phyloP scores from a whole-genome alignment of 1,140 invertebrate species.

The Papilio dardanus region DNA sequence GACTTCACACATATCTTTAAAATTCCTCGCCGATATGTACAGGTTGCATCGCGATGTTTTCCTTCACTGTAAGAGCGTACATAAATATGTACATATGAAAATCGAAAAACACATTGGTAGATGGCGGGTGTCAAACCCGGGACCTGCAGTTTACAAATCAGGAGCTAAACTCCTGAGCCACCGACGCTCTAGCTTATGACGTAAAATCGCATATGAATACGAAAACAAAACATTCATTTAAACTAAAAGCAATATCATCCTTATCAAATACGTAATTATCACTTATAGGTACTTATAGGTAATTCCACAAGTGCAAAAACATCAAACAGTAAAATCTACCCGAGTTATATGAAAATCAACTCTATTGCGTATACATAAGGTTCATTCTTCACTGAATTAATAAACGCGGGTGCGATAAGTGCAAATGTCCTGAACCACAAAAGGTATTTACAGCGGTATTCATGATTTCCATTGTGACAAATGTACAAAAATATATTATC shows the following conservation, averaged over 20 bases:
- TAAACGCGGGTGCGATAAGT: slow-evolving; percentile 1
- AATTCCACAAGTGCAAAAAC: not conserved
- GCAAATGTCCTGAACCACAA: not conserved
- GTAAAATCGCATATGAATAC: not conserved
- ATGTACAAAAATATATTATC: not conserved
- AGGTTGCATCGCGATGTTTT: too few relatives aligned
- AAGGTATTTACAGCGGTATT: not conserved
- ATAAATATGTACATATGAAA: too few relatives aligned
- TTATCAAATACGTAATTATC: slow-evolving; percentile 1
- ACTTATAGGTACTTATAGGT: too few relatives aligned
- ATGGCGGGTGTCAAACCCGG: too few relatives aligned
- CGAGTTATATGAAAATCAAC: not conserved
- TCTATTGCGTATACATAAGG: not conserved
- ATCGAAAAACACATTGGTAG: too few relatives aligned
- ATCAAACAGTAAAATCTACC: not conserved
- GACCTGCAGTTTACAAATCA: too few relatives aligned
- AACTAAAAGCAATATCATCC: not conserved
- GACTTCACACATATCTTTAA: too few relatives aligned
- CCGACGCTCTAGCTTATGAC: too few relatives aligned
- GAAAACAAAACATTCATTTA: not conserved
- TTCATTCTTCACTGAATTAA: not conserved
- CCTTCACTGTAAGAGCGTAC: too few relatives aligned
- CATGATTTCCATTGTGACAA: not conserved
- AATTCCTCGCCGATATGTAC: too few relatives aligned
- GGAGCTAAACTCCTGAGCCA: too few relatives aligned